These are phyloP conservation scores for Ylistrum balloti DNA, from an alignment of 1,140 invertebrate genomes.

Conservation along the genomic window DNA sequence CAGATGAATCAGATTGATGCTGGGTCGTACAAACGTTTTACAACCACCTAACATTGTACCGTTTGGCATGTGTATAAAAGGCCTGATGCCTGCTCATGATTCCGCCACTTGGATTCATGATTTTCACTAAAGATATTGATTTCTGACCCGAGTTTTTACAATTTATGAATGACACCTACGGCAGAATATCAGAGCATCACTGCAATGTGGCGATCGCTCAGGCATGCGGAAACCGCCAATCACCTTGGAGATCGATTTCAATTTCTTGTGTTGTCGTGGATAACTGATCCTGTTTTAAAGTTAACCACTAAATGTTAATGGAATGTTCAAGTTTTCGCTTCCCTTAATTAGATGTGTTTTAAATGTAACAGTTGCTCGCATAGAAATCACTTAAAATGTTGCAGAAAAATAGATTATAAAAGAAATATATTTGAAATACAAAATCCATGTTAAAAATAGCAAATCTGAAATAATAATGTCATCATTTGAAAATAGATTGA, in stretches of 20 bases:
- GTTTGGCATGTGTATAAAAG: neutral
- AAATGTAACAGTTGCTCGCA: neutral
- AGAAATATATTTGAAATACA: neutral
- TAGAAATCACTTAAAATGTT: neutral
- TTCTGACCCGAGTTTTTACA: neutral
- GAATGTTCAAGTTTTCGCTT: neutral
- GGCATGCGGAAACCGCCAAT: constrained; percentile 36
- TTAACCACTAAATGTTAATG: neutral
- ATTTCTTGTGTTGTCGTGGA: constrained; percentile 28
- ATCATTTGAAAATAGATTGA: neutral
- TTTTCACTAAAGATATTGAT: constrained; percentile 3
- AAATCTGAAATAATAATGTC: neutral
- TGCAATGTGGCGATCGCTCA: constrained; percentile 37
- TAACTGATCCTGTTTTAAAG: neutral
- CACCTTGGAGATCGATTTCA: constrained; percentile 14
- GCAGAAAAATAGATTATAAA: neutral
- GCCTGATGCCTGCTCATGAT: neutral
- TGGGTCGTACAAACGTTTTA: constrained; percentile 23
- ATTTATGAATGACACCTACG: constrained; percentile 26
- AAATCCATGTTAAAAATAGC: neutral
- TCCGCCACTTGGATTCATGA: neutral
- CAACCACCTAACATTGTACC: neutral
- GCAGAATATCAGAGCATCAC: constrained; percentile 9
- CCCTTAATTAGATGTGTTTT: neutral
- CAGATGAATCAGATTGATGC: neutral